Evolutionary conservation across 2,888 invertebrate genomes (phyloP).

Genomic region (Caenorhabditis virilis): DNA sequence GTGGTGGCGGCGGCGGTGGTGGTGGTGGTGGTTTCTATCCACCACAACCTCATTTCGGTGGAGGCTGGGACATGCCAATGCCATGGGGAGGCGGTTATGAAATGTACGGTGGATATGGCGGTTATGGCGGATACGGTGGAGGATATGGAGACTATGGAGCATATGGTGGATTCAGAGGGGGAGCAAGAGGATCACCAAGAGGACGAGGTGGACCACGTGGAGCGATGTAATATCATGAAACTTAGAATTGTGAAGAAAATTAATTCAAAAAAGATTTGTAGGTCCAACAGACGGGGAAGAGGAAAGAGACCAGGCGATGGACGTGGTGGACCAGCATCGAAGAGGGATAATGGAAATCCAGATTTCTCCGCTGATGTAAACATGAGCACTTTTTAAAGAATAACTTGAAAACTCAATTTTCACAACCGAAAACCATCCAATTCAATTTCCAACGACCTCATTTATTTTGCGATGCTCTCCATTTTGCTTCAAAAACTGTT

Average conservation of each 20-base stretch:
- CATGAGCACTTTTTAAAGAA: constrained; percentile 51
- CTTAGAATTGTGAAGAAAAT: background rate
- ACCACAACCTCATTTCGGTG: constrained; percentile 4
- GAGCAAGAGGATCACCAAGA: constrained; percentile 29
- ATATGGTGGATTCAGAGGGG: constrained; percentile 18
- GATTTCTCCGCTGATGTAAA: constrained; percentile 62
- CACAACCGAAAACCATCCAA: background rate
- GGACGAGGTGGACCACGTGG: constrained; percentile 35
- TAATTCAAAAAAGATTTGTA: constrained; percentile 1
- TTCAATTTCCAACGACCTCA: constrained; percentile 33
- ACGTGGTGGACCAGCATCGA: constrained; percentile 62
- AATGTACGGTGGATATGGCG: constrained; percentile 31
- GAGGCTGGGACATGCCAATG: constrained; percentile 33
- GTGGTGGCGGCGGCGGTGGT: constrained; percentile 15
- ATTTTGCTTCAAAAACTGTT: constrained; percentile 1
- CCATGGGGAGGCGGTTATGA: constrained; percentile 35
- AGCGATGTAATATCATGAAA: constrained; percentile 18
- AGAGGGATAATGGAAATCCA: constrained; percentile 57
- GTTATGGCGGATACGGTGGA: no score
- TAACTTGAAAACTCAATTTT: background rate
- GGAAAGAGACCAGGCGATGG: constrained; percentile 62
- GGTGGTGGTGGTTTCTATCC: constrained; percentile 21
- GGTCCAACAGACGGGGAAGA: constrained; percentile 39
- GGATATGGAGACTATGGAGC: constrained; percentile 17
- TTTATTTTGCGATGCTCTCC: constrained; percentile 19